Evolutionary conservation across 2,113 vertebrate species (phyloP), one percentile per base, ranked within the genome.

Genomic region (Rhinichthys klamathensis): DNA sequence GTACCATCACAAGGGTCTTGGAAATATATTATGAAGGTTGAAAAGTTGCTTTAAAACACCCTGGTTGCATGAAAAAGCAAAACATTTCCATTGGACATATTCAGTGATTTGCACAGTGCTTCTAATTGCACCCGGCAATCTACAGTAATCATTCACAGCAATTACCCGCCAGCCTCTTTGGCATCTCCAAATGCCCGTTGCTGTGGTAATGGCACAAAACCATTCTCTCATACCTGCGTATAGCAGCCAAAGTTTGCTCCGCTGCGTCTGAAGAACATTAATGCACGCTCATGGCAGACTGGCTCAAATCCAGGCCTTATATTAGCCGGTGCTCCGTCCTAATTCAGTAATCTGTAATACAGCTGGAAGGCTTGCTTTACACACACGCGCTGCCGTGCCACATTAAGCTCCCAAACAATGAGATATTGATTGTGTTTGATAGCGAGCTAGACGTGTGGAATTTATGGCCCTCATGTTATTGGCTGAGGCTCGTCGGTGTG

Each of bases 111-210:
- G 35, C 1, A 70, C 35, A 0, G 80, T 2, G 32, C 27, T 83
- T 86, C 80, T 88, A 90, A 92, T 89, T 89, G 74, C 84, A 58
- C 87, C 63, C 61, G 77, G 85, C 89, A 83, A 82, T 91, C 77
- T 86, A 74, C 86, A 51, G 86, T 87, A 87, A 82, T 92, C 83
- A 86, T 87, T 61, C 58, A 65, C 27, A 74, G 79, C 87, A 91
- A 91, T 92, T 84, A 91, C 69, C 74, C 60, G 80, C 87, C 78
- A 74, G 90, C 79, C 78, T 83, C 51, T 35, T 27, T 74, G 49
- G 56, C 51, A 89, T 89, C 87, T 86, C 72, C 54, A 86, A 86
- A 86, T 46, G 44, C 76, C 23, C 76, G 93, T 93, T 94, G 89
- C 92, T 91, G 80, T 91, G 84, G 87, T 72, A 82, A 91, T 87